Evolutionary conservation across 1,140 invertebrate genomes (phyloP).

Genomic region (Zaprionus lachaisei): DNA sequence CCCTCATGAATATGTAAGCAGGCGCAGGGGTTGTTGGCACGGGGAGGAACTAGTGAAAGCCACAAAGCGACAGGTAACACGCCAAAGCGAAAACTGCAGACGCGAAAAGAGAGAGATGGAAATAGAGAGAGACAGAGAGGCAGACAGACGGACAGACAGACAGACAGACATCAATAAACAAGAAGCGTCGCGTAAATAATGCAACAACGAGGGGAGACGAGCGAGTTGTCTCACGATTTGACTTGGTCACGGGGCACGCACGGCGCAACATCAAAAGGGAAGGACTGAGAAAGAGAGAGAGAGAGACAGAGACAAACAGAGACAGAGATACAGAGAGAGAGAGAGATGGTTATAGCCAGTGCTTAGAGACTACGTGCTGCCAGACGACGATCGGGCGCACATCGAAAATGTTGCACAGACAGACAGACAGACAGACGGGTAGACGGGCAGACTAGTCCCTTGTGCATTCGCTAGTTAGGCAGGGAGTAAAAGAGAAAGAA

Average conservation of each 20-base stretch:
- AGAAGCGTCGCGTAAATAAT: conserved; percentile 80
- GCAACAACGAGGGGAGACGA: conserved; percentile 47
- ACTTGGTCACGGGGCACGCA: conserved; percentile 51
- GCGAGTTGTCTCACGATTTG: conserved; percentile 41
- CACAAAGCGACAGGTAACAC: conserved; percentile 66
- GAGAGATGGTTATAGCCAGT: conserved; percentile 11
- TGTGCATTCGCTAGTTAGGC: conserved; percentile 43
- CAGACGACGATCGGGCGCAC: conserved; percentile 49
- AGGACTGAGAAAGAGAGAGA: not conserved
- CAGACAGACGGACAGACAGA: conserved; percentile 37
- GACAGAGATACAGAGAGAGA: not conserved
- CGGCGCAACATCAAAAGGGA: conserved; percentile 54
- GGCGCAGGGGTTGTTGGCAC: conserved; percentile 41
- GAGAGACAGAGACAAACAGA: not conserved
- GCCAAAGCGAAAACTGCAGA: conserved; percentile 46
- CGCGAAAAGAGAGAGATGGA: conserved; percentile 21
- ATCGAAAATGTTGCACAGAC: conserved; percentile 17
- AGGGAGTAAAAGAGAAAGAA: not conserved
- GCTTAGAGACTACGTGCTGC: conserved; percentile 60
- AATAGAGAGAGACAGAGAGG: conserved; percentile 10
- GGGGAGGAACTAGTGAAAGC: conserved; percentile 48
- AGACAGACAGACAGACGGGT: not conserved
- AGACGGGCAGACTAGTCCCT: conserved; percentile 42
- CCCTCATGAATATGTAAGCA: conserved; percentile 83
- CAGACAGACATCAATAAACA: conserved; percentile 81